Conservation (phyloP, 1,140 invertebrate species). For the Andricus grossulariae region DNA sequence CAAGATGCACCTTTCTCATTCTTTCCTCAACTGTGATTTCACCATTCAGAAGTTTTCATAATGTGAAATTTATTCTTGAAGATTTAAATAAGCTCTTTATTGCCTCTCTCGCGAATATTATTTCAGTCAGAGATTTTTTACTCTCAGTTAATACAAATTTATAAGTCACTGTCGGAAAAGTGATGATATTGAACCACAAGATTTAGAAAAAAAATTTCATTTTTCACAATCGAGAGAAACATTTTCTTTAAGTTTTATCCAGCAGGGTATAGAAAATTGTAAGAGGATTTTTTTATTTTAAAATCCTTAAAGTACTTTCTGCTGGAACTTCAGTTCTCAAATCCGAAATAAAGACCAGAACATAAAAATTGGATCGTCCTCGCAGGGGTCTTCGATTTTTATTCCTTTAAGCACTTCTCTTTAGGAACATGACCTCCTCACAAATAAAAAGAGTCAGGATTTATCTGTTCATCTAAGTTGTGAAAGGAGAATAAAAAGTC, state of each 20-base stretch:
- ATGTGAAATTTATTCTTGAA: conserved; percentile 15
- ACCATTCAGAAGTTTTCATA: neutral
- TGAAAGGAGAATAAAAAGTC: neutral
- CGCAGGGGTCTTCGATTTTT: neutral
- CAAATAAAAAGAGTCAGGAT: neutral
- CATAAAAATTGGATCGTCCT: conserved; percentile 9
- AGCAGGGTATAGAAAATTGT: neutral
- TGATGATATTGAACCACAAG: too few relatives aligned
- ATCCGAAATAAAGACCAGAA: conserved; percentile 1
- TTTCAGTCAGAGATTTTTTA: neutral
- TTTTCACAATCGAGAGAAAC: too few relatives aligned
- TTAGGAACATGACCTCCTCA: conserved; percentile 5
- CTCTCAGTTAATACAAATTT: neutral
- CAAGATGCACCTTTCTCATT: neutral
- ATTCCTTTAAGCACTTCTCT: neutral
- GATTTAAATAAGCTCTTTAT: conserved; percentile 12
- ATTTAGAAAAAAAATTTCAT: too few relatives aligned
- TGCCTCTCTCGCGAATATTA: neutral
- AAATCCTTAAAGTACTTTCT: neutral
- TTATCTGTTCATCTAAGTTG: neutral
- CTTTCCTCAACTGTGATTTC: conserved; percentile 7
- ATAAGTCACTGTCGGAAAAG: too few relatives aligned
- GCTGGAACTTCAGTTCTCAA: neutral
- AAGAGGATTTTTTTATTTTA: too few relatives aligned
- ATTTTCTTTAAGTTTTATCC: too few relatives aligned